Conservation (phyloP, 2,888 invertebrate genomes). For the Thera britannica region DNA sequence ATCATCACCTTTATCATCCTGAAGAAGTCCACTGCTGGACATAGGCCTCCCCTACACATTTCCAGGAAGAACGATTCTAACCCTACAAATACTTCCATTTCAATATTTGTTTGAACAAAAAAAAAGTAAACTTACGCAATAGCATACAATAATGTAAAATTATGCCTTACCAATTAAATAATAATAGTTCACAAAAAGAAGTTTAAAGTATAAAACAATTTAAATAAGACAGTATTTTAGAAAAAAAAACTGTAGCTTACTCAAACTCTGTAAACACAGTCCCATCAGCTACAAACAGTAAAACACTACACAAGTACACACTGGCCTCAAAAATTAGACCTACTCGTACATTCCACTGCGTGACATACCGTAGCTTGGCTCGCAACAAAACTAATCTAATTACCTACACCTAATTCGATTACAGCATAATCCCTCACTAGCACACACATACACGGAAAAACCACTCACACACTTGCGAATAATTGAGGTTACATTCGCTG, state of each 20-base stretch:
- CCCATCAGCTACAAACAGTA: slow-evolving; percentile 9
- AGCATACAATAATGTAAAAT: too few relatives aligned
- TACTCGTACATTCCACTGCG: slow-evolving; percentile 51
- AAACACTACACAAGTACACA: slow-evolving; percentile 25
- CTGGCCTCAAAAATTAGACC: slow-evolving; percentile 44
- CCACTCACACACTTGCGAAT: slow-evolving; percentile 31
- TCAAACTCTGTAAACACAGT: not conserved
- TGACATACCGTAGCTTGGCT: slow-evolving; percentile 48
- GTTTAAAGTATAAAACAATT: not conserved
- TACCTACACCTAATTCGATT: slow-evolving; percentile 75
- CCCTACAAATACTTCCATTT: too few relatives aligned
- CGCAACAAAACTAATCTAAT: slow-evolving; percentile 73
- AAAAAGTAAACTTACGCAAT: too few relatives aligned
- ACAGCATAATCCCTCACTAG: slow-evolving; percentile 62
- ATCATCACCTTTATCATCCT: too few relatives aligned
- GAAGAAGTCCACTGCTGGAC: too few relatives aligned
- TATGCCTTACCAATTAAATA: not conserved
- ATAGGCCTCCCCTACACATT: too few relatives aligned
- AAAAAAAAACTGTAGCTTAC: not conserved
- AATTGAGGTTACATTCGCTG: slow-evolving; percentile 28
- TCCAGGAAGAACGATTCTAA: too few relatives aligned
- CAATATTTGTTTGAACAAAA: too few relatives aligned
- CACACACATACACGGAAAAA: slow-evolving; percentile 42
- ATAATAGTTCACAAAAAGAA: not conserved
- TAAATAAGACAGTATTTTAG: slow-evolving; percentile 10